A percentile compares a stretch with the other conserved stretches of the same genome.
Evolutionary conservation across 2,113 vertebrate species (phyloP).

Genomic region (Oriolus oriolus): DNA sequence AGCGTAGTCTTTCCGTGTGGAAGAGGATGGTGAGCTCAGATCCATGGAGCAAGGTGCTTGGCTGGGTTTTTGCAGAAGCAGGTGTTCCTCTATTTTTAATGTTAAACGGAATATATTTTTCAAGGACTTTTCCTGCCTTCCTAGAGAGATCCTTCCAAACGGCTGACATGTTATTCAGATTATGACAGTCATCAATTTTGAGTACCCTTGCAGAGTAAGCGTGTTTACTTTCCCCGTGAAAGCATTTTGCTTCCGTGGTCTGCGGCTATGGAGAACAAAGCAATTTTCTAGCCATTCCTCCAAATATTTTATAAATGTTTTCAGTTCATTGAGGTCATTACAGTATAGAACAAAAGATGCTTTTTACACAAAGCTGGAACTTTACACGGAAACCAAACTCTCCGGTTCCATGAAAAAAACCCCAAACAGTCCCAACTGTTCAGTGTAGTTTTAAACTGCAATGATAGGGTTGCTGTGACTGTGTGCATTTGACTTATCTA

Average conservation of each 20-base stretch:
- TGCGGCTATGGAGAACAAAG: not conserved
- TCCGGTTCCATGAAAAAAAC: rapidly evolving
- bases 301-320: not conserved
- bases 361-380: not conserved
- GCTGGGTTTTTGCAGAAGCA: not conserved
- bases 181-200: not conserved
- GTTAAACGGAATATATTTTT: not conserved
- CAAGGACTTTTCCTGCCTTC: not conserved
- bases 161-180: not conserved
- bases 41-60: not conserved
- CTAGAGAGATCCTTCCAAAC: not conserved
- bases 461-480: not conserved
- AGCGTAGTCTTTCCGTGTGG: not conserved
- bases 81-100: not conserved
- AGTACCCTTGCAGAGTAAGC: not conserved
- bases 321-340: not conserved
- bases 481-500: not conserved
- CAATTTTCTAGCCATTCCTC: not conserved
- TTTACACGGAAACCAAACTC: not conserved
- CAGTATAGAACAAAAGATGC: not conserved
- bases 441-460: not conserved
- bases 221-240: not conserved
- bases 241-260: not conserved
- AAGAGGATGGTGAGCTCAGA: not conserved
- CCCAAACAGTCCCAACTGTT: not conserved